Percentiles rank a stretch among this genome's conserved stretches.
Evolutionary conservation across 2,888 invertebrate species (phyloP).

Genomic region (Cantharis rufa): DNA sequence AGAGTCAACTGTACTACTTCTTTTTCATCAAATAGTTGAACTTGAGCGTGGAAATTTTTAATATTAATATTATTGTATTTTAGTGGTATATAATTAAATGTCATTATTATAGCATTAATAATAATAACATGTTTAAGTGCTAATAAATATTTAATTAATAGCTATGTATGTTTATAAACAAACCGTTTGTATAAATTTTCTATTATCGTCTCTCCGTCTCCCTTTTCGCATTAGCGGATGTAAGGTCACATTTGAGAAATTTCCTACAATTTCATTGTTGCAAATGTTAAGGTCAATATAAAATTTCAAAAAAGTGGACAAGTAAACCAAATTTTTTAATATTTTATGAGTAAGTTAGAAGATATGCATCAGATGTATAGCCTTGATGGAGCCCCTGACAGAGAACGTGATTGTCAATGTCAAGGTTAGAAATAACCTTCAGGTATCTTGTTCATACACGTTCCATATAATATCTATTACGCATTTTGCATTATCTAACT

Average conservation of each 20-base stretch:
- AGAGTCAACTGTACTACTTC: not conserved
- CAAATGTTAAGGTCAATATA: not conserved
- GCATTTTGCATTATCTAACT: conserved; percentile 14
- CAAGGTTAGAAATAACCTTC: conserved; percentile 45
- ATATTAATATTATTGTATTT: too few species aligned
- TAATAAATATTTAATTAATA: not conserved
- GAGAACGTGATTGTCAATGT: conserved; percentile 47
- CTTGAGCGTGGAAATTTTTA: not conserved
- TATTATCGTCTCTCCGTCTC: not conserved
- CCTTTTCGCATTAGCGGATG: not conserved
- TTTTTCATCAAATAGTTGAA: not conserved
- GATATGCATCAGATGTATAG: conserved; percentile 29
- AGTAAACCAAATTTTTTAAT: not conserved
- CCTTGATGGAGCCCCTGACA: conserved; percentile 45
- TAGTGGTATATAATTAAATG: not conserved
- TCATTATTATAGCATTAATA: not conserved
- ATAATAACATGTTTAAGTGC: not conserved
- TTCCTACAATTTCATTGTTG: not conserved
- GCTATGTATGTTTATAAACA: not conserved
- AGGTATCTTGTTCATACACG: conserved; percentile 19
- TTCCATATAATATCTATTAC: conserved; percentile 25
- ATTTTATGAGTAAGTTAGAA: not conserved
- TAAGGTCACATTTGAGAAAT: not conserved
- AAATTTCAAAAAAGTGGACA: not conserved
- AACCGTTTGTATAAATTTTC: not conserved